Conservation (phyloP, 2,113 vertebrate genomes). For the Girardinichthys multiradiatus region DNA sequence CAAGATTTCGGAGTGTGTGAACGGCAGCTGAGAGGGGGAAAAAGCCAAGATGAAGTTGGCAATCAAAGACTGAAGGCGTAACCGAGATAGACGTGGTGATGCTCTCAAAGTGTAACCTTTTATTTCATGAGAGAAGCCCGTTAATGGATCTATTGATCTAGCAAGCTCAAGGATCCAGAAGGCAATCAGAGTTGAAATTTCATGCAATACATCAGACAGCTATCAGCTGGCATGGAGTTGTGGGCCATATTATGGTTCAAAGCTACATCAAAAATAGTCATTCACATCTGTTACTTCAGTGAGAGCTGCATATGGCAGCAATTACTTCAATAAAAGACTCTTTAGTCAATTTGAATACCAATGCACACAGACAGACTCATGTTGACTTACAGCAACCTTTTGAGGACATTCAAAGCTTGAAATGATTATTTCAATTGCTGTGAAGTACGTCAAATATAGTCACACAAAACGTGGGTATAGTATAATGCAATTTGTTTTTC, state of each 20-base stretch:
- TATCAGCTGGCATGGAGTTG: constrained; percentile 80
- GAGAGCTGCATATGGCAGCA: constrained; percentile 80
- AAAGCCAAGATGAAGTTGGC: constrained; percentile 83
- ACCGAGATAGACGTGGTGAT: constrained; percentile 81
- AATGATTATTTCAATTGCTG: constrained; percentile 69
- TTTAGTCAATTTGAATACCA: constrained; percentile 79
- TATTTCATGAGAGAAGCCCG: constrained; percentile 80
- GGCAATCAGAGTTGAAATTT: constrained; percentile 83
- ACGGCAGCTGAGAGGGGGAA: constrained; percentile 74
- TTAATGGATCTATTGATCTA: constrained; percentile 85
- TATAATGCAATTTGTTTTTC: constrained; percentile 50
- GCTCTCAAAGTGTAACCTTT: constrained; percentile 82
- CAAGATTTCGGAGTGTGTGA: constrained; percentile 78
- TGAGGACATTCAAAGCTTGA: constrained; percentile 74
- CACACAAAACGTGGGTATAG: constrained; percentile 50
- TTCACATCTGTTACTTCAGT: constrained; percentile 85
- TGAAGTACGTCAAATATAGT: constrained; percentile 73
- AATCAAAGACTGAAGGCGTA: constrained; percentile 84
- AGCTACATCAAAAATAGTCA: constrained; percentile 83
- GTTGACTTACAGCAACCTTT: constrained; percentile 80
- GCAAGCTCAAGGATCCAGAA: constrained; percentile 81
- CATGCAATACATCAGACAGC: constrained; percentile 78
- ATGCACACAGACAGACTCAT: constrained; percentile 78
- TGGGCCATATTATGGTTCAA: constrained; percentile 79
- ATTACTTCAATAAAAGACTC: constrained; percentile 79